Conservation (phyloP, 2,888 invertebrate species). For the Aphodius sticticus region DNA sequence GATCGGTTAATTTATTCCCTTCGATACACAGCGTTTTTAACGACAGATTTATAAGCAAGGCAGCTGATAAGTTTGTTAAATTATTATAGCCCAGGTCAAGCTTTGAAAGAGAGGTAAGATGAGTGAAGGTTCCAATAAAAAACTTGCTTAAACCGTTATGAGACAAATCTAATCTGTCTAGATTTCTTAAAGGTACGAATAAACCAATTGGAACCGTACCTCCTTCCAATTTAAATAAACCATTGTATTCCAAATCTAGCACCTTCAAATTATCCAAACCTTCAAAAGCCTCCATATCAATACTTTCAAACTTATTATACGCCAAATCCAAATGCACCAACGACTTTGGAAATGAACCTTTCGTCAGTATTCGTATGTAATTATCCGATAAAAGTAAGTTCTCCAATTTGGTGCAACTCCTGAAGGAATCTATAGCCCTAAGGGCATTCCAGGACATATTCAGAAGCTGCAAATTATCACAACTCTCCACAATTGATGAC, state of each 20-base stretch:
- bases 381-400: background rate
- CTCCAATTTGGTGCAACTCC: background rate
- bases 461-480: background rate
- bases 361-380: background rate
- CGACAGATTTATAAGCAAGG: background rate
- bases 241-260: background rate
- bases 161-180: background rate
- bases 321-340: background rate
- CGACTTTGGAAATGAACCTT: background rate
- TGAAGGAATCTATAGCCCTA: background rate
- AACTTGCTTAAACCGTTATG: background rate
- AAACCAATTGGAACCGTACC: background rate
- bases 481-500: background rate
- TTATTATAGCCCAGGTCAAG: background rate
- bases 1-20: background rate
- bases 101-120: background rate
- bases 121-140: background rate
- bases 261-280: background rate
- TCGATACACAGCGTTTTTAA: background rate
- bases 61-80: background rate
- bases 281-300: background rate
- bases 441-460: background rate
- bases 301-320: background rate
- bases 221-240: background rate
- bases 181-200: background rate